These are phyloP conservation scores for Nomada lathburiana DNA, from an alignment of 2,888 invertebrate species.

Conservation along the genomic window DNA sequence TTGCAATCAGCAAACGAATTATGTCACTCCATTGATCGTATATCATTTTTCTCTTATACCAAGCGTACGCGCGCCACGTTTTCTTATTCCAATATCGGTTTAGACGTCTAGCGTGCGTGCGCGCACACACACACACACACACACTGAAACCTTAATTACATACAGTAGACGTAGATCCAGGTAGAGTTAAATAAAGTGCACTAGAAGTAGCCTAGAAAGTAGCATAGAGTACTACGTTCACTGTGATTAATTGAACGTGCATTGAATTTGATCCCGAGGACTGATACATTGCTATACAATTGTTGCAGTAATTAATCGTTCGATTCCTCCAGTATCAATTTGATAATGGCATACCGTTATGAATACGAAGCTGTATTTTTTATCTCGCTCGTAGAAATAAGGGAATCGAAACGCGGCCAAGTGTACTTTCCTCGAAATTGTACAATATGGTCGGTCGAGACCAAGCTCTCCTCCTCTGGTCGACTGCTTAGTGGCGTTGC, in stretches of 20 bases:
- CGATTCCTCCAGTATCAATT: background rate
- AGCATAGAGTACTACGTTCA: constrained; percentile 24
- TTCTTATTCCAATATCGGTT: background rate
- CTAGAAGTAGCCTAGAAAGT: constrained; percentile 27
- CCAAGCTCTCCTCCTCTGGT: constrained; percentile 3
- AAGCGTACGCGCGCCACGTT: background rate
- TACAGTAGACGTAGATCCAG: constrained; percentile 25
- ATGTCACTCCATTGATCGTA: background rate
- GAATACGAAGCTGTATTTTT: no score
- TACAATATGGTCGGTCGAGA: background rate
- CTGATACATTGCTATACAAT: no score
- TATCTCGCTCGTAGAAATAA: no score
- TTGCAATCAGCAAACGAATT: background rate
- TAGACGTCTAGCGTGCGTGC: background rate
- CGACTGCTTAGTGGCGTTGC: background rate
- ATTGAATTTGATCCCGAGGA: no score
- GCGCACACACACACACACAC: constrained; percentile 25
- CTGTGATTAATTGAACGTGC: background rate
- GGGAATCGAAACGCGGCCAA: constrained; percentile 1
- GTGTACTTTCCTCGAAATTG: constrained; percentile 4
- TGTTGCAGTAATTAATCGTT: background rate
- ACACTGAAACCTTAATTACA: constrained; percentile 10
- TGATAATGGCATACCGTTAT: no score
- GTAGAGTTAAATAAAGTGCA: constrained; percentile 3
- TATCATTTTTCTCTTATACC: background rate